Evolutionary conservation across 2,113 vertebrate species (phyloP).

Genomic region (Trichomycterus rosablanca): DNA sequence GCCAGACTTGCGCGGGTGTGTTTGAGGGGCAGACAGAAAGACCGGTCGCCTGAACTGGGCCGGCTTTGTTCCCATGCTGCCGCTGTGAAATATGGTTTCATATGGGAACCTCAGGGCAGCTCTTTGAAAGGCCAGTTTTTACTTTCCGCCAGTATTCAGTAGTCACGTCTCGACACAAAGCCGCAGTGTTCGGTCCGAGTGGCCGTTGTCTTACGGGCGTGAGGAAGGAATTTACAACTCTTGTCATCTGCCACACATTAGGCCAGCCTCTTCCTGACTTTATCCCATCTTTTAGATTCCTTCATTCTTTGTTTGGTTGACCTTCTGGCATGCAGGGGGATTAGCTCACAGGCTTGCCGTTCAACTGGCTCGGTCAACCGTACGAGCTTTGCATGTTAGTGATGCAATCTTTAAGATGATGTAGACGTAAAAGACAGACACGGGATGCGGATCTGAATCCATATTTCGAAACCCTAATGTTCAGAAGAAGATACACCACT

Average conservation of each 20-base stretch:
- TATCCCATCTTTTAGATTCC: conserved; percentile 39
- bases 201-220: conserved; percentile 82
- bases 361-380: conserved; percentile 5
- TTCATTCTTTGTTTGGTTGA: conserved; percentile 52
- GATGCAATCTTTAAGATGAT: too few relatives aligned
- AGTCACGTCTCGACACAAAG: conserved; percentile 79
- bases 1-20: conserved; percentile 74
- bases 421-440: too few relatives aligned
- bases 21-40: conserved; percentile 85
- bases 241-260: conserved; percentile 90
- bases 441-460: too few relatives aligned
- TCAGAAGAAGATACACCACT: conserved; percentile 41
- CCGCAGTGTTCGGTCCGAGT: conserved; percentile 82
- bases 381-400: too few relatives aligned
- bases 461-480: background rate
- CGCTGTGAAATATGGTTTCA: conserved; percentile 89
- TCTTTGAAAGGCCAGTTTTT: conserved; percentile 81
- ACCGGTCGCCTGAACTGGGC: conserved; percentile 74
- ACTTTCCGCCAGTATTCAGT: conserved; percentile 83
- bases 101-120: conserved; percentile 85
- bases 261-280: conserved; percentile 57
- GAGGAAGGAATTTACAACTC: conserved; percentile 80
- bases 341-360: conserved; percentile 44
- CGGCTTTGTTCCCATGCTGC: conserved; percentile 79
- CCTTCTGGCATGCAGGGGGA: conserved; percentile 49